These are phyloP conservation scores for Rhinella marina DNA, from an alignment of 2,797 vertebrate genomes.

Conservation along the genomic window DNA sequence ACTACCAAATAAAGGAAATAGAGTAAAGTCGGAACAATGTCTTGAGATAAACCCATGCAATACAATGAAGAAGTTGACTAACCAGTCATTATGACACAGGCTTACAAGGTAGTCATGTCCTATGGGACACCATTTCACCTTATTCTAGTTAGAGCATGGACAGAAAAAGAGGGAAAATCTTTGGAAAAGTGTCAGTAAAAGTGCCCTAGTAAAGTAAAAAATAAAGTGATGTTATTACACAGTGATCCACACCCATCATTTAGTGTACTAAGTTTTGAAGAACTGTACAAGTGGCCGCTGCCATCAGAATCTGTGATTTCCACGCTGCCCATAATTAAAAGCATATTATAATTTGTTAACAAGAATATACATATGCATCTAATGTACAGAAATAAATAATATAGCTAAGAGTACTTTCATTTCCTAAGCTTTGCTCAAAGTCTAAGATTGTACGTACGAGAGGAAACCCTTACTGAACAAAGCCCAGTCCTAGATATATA, in stretches of 20 bases:
- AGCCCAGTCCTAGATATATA: slow-evolving; percentile 18
- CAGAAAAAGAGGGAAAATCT: slow-evolving; percentile 17
- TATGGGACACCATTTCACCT: background rate
- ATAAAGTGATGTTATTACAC: slow-evolving; percentile 32
- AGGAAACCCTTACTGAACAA: slow-evolving; percentile 36
- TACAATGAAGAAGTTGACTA: background rate
- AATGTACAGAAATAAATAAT: slow-evolving; percentile 57
- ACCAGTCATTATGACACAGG: background rate
- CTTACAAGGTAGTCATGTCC: slow-evolving; percentile 22
- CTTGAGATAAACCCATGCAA: background rate
- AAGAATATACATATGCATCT: slow-evolving; percentile 50
- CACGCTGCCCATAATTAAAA: slow-evolving; percentile 25
- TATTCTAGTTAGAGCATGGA: background rate
- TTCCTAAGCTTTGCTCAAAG: slow-evolving; percentile 42
- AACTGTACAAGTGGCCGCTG: slow-evolving; percentile 13
- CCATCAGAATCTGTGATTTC: background rate
- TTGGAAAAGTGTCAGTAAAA: slow-evolving; percentile 55
- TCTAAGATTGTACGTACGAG: slow-evolving; percentile 36
- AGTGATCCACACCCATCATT: slow-evolving; percentile 45
- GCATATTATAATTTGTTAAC: slow-evolving; percentile 31
- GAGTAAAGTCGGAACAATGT: background rate
- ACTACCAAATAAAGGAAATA: background rate
- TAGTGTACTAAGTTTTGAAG: slow-evolving; percentile 7
- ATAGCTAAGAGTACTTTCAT: slow-evolving; percentile 52
- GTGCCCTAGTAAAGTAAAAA: slow-evolving; percentile 49